These are phyloP conservation scores for Paralichthys olivaceus DNA, from an alignment of 2,113 vertebrate genomes.

Conservation along the genomic window DNA sequence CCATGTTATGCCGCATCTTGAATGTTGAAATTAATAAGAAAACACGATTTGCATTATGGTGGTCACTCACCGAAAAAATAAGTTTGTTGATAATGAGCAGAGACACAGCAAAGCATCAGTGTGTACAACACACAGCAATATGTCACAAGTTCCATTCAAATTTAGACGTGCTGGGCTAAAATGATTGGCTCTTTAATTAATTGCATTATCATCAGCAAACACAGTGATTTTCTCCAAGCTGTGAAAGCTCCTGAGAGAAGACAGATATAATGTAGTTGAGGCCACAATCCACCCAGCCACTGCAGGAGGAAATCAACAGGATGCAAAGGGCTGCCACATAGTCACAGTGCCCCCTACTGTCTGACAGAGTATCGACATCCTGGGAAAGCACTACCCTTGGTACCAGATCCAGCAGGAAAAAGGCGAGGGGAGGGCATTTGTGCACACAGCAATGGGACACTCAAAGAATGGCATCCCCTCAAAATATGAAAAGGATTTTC, in stretches of 20 bases:
- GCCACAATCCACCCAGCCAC: slow-evolving; percentile 57
- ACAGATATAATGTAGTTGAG: slow-evolving; percentile 71
- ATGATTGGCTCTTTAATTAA: slow-evolving; percentile 82
- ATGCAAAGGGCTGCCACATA: slow-evolving; percentile 56
- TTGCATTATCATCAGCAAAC: slow-evolving; percentile 83
- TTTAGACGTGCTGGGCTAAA: slow-evolving; percentile 71
- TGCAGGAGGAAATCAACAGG: slow-evolving; percentile 72
- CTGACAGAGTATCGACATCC: neutral
- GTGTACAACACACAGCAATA: slow-evolving; percentile 57
- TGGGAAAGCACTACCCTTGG: slow-evolving; percentile 41
- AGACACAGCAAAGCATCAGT: slow-evolving; percentile 40
- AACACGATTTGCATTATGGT: slow-evolving; percentile 50
- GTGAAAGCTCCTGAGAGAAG: slow-evolving; percentile 77
- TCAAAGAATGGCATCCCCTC: slow-evolving; percentile 63
- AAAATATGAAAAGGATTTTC: slow-evolving; percentile 69
- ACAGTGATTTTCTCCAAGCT: slow-evolving; percentile 75
- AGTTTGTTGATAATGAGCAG: slow-evolving; percentile 58
- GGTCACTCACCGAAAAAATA: slow-evolving; percentile 47
- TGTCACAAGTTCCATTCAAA: slow-evolving; percentile 71
- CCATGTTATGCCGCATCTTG: slow-evolving; percentile 31
- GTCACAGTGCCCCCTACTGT: slow-evolving; percentile 81
- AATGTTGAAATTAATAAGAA: slow-evolving; percentile 54
- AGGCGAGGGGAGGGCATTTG: slow-evolving; percentile 57
- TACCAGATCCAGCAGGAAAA: slow-evolving; percentile 55
- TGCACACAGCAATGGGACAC: slow-evolving; percentile 64